Evolutionary conservation across 2,888 invertebrate species (phyloP), one percentile per base, ranked within the genome.

Genomic region (Idaea biselata): DNA sequence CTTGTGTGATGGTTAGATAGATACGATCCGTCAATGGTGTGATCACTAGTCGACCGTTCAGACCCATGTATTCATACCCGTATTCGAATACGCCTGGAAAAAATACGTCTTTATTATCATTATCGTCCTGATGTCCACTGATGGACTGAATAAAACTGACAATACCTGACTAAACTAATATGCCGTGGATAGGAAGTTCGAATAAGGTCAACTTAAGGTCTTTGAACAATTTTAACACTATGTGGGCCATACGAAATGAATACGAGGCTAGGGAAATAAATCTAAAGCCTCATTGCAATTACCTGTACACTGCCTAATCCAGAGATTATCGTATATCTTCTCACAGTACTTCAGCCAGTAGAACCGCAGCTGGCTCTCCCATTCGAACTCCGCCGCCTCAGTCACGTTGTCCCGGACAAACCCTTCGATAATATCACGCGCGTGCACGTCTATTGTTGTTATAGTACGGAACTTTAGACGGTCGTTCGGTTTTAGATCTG

Each of bases 61-160:
- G 88, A 0, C 98, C 98, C 97, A 98, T 98, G 83, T 98, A 98
- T 82, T 98, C 98, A 82, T 98, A 98, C 5, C 98, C 98, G 77
- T 98, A 98, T 67, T 97, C 96, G 81, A 98, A 98, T 18, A 94
- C 88, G 56, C 97, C 97, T 78, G 89, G 68, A 73, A 56, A 33
- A 61, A 56, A 33, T 31, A 25, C 18, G 25, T 31, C 44, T 59
- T 25, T 25, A 25, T 25, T 25, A 25, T 25, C 25, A 25, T 25
- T 5, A 25, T 25, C 25, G 5, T 25, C 25, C 1, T 25, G 3
- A 25, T 25, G 3, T 25, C 25, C 25, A 25, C 25, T 25, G 5
- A 25, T 25, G 25, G 5, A 25, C 1, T 3, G 25, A 25, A 25
- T n/a, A n/a, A n/a, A n/a, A n/a, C n/a, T n/a, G n/a, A n/a, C n/a